Evolutionary conservation across 2,797 vertebrate genomes (phyloP), one percentile per base, ranked within the genome.

Genomic region (Nyctibius grandis): DNA sequence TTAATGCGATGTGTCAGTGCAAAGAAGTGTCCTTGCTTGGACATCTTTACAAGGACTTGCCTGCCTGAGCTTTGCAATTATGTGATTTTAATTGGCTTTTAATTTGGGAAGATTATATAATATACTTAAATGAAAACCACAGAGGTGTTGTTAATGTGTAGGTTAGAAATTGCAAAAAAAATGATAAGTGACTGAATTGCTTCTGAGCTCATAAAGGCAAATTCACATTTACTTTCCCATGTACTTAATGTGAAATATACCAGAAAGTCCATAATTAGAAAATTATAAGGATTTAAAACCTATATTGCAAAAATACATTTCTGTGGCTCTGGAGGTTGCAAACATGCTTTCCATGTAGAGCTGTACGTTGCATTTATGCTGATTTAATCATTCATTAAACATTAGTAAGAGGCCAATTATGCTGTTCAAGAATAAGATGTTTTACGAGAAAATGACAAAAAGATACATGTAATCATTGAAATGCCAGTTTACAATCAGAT

Each of bases 401-500:
- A 95, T 96, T 97, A 97, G 95, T 96, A 97, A 98, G 96, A 97
- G 96, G 93, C 96, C 97, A 98, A 97, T 98, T 98, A 98, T 80
- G 94, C 95, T 92, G 93, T 93, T 98, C 97, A 97, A 98, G 96
- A 98, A 96, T 98, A 97, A 98, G 98, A 98, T 97, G 95, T 98
- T 97, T 98, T 97, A 97, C 29, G 89, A 98, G 97, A 96, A 98
- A 98, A 97, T 98, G 97, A 98, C 97, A 97, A 98, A 98, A 98
- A 98, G 98, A 97, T 98, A 97, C 97, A 97, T 97, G 97, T 97
- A 97, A 98, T 98, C 98, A 97, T 97, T 97, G 97, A 97, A 97
- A 96, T 97, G 94, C 93, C 96, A 96, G 97, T 98, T 98, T 98
- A 97, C 97, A 97, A 98, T 98, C 98, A 98, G 97, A 98, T 98